phyloP scores from a whole-genome alignment of 2,888 invertebrate genomes.

The Agrilus mali region DNA sequence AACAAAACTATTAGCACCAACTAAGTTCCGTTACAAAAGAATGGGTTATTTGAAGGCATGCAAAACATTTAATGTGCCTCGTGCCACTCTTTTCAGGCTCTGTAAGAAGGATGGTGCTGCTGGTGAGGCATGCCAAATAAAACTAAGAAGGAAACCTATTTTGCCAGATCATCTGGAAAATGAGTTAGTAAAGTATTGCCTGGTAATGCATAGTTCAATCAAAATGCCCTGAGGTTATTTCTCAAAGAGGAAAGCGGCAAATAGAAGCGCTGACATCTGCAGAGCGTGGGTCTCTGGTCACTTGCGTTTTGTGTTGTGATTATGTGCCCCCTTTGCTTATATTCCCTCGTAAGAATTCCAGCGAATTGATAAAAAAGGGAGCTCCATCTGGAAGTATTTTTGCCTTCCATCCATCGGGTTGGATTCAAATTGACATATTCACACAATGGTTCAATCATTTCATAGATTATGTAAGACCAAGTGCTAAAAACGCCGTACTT shows the following conservation, averaged over 20 bases:
- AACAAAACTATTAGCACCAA: conserved; percentile 3
- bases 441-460: conserved; percentile 19
- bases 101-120: conserved; percentile 1
- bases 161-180: conserved; percentile 3
- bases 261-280: conserved; percentile 14
- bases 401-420: conserved; percentile 15
- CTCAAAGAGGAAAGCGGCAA: conserved; percentile 18
- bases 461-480: conserved; percentile 5
- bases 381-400: conserved; percentile 3
- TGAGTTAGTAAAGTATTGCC: too few species aligned
- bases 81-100: conserved; percentile 1
- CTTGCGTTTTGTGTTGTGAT: conserved; percentile 4
- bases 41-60: not conserved
- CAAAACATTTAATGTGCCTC: conserved; percentile 1
- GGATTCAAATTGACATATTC: conserved; percentile 18
- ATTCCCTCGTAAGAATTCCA: conserved; percentile 5
- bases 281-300: conserved; percentile 17
- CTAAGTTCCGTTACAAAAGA: conserved; percentile 1
- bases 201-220: conserved; percentile 19
- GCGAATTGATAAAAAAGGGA: not conserved
- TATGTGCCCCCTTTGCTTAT: conserved; percentile 4
- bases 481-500: conserved; percentile 2
- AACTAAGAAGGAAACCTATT: conserved; percentile 4
- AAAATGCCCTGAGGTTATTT: conserved; percentile 16
- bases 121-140: conserved; percentile 2